Percentiles rank a stretch among this genome's conserved stretches.
These are phyloP conservation scores for Hoplostethus mediterraneus DNA, from an alignment of 2,797 vertebrate genomes.

Conservation along the genomic window DNA sequence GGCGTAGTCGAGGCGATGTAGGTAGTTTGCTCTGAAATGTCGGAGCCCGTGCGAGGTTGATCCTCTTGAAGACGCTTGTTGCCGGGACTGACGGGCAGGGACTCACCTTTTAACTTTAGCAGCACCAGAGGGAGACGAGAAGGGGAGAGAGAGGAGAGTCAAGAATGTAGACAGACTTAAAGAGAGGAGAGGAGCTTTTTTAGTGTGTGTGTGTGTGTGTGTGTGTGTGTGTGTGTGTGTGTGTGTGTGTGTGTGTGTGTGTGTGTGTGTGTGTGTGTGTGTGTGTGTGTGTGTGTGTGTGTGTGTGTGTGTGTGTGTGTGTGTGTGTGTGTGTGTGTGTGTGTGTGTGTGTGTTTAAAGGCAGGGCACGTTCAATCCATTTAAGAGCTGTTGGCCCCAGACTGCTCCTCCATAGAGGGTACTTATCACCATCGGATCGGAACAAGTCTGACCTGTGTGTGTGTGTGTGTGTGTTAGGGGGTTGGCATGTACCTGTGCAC, in stretches of 20 bases:
- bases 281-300: conserved; percentile 14
- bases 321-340: conserved; percentile 3
- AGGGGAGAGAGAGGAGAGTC: not conserved
- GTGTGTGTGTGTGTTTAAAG: conserved; percentile 36
- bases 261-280: conserved; percentile 27
- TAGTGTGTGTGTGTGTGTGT: conserved; percentile 9
- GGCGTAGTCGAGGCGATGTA: not conserved
- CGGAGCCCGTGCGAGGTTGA: conserved; percentile 18
- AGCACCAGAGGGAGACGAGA: not conserved
- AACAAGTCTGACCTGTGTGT: conserved; percentile 21
- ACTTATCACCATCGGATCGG: conserved; percentile 26
- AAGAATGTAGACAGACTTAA: not conserved
- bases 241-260: conserved; percentile 11
- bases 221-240: conserved; percentile 14
- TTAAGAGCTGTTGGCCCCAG: conserved; percentile 21
- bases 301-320: conserved; percentile 16
- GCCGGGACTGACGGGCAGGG: conserved; percentile 7
- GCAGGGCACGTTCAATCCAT: conserved; percentile 29
- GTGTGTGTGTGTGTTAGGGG: not conserved
- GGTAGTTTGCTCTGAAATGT: conserved; percentile 21
- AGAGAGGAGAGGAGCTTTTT: not conserved
- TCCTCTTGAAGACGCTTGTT: conserved; percentile 14
- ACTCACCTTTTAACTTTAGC: conserved; percentile 15
- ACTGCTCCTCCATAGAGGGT: conserved; percentile 29
- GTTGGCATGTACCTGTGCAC: not conserved